Percentiles rank a stretch among this genome's conserved stretches.
These are phyloP conservation scores for Phymanthus crucifer DNA, from an alignment of 92 coral and sea anemone species.

Conservation along the genomic window DNA sequence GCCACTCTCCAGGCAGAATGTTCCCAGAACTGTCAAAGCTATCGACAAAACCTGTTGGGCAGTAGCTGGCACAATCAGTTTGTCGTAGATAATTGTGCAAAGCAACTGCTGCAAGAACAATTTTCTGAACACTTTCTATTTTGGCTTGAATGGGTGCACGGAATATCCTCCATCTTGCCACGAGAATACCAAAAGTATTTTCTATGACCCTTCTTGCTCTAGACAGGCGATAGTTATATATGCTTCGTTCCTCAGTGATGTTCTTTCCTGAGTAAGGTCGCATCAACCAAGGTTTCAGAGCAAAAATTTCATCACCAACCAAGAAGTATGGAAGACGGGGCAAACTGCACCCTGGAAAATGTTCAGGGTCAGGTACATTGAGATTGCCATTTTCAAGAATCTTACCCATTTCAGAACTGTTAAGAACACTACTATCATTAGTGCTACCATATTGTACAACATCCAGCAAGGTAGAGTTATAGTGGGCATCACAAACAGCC, in stretches of 20 bases:
- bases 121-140: constrained; percentile 49
- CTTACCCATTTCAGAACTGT: constrained; percentile 28
- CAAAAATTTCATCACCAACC: constrained; percentile 52
- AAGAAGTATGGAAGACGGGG: constrained; percentile 36
- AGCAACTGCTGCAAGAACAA: constrained; percentile 34
- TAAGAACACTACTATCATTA: constrained; percentile 54
- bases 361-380: constrained; percentile 27
- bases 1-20: constrained; percentile 56
- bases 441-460: constrained; percentile 56
- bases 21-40: constrained; percentile 49
- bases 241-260: constrained; percentile 23
- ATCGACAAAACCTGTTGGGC: constrained; percentile 62
- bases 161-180: constrained; percentile 55
- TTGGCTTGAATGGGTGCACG: constrained; percentile 44
- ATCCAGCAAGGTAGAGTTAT: constrained; percentile 35
- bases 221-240: constrained; percentile 50
- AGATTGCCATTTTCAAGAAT: constrained; percentile 34
- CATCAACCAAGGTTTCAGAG: constrained; percentile 37
- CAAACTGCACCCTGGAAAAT: constrained; percentile 41
- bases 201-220: constrained; percentile 46
- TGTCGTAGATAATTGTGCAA: constrained; percentile 47
- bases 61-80: constrained; percentile 45
- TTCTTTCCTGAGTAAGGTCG: constrained; percentile 52
- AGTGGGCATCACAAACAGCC: constrained; percentile 49
- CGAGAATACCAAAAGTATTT: constrained; percentile 30